Base-by-base conservation (phyloP, 1,140 invertebrate genomes). In the Sitobion miscanthi region DNA sequence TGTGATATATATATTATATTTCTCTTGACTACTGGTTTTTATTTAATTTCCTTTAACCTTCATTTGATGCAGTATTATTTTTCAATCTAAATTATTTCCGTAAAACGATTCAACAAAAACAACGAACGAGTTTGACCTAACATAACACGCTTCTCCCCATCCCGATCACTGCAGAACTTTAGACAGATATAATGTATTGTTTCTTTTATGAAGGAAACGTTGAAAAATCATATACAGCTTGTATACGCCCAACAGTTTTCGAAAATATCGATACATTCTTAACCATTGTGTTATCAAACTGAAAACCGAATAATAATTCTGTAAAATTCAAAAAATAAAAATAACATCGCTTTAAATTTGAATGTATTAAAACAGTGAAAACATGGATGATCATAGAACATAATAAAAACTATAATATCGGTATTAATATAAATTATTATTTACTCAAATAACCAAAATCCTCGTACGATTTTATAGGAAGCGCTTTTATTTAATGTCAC, bases 31-130 rank as follows among this genome's bases (percentile, higher is more conserved):
- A 11, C 17, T 2, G 45, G 30, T 47, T 47, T 87, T 30, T 20
- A 87, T 87, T 87, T 49, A 87, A 49, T 30, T 17, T 52, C 30
- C 30, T 38, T 38, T 9, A 83, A 83, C n/a, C n/a, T 35, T 38
- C 7, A 87, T 87, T 52, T 47, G 14, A 87, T 30, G 2, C 30
- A 52, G 49, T 87, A 87, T 87, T 87, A 87, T 49, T n/a, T 49
- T 49, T 87, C 86, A 87, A 87, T 87, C 47, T 49, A 87, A 86
- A 86, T 86, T 77, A 42, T 47, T 45, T 86, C 30, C 4, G 86
- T 87, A 87, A 87, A 87, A 87, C 47, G 86, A 52, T 87, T 49
- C 30, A 47, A 30, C 25, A n/a, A 49, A 87, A 87, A 35, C 45
- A 87, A 87, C 17, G 47, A 47, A 21, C 9, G 14, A n/a, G 14